phyloP scores from a whole-genome alignment of 2,797 vertebrate species.

The Halcyon leucocephala region DNA sequence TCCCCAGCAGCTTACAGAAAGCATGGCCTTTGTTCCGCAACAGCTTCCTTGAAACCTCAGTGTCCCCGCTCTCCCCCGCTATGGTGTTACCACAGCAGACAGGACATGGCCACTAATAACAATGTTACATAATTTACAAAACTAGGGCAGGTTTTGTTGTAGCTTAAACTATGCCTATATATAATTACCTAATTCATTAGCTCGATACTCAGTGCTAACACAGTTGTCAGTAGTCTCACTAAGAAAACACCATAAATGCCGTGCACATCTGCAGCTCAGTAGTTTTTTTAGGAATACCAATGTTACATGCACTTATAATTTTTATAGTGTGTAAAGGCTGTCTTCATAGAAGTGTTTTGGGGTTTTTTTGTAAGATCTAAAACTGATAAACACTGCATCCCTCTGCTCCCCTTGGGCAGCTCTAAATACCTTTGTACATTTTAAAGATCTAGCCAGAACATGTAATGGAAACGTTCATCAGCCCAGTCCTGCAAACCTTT shows the following conservation, averaged over 20 bases:
- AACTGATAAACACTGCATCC: background rate
- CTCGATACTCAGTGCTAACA: background rate
- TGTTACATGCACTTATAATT: background rate
- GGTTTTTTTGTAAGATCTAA: background rate
- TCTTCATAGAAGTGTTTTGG: background rate
- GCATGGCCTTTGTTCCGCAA: background rate
- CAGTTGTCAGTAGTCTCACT: background rate
- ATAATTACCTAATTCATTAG: background rate
- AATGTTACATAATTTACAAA: background rate
- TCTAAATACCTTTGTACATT: background rate
- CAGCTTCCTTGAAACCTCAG: background rate
- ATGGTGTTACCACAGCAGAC: background rate
- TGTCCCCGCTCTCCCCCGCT: rapidly evolving
- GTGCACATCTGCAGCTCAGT: background rate
- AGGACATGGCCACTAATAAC: background rate
- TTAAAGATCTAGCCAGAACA: background rate
- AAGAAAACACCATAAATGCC: background rate
- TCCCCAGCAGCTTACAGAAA: background rate
- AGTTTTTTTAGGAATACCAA: background rate
- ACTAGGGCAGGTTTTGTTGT: background rate
- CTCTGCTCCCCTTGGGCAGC: background rate
- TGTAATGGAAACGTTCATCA: background rate
- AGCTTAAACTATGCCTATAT: background rate
- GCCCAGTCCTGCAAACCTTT: background rate
- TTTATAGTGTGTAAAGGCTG: background rate